Base-by-base conservation (phyloP, 1,140 invertebrate genomes). In the Cydia splendana region DNA sequence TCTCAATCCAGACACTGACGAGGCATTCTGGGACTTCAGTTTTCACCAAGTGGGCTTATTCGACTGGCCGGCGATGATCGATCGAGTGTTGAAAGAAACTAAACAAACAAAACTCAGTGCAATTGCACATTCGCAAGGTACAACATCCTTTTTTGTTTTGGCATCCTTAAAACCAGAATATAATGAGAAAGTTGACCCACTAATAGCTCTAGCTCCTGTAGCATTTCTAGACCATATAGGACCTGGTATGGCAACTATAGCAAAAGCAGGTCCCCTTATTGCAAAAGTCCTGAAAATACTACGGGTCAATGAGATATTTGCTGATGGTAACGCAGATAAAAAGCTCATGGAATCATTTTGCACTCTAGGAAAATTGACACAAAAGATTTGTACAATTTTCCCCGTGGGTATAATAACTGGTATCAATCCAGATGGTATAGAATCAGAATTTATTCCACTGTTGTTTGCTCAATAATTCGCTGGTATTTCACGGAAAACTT, bases 121-220 rank as follows among this genome's bases (percentile, higher is more conserved):
- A 80, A 86, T 95, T 13, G 95, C 95, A 0, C 94, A 95, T 78
- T 92, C 89, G 4, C 94, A 95, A 89, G 96, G 96, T 38, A 96
- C 95, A 0, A 94, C 94, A 18, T 88, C 94, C 12, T 95, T 95
- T 79, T 95, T 94, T 80, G 94, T 80, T 0, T 85, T 95, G 76
- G 85, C 93, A 75, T 94, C 94, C 5, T 85, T 89, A n/a, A 89
- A 88, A 45, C 94, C 95, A 0, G 91, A 95, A 75, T 96, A 95
- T 80, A 94, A 95, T 76, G 79, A 94, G 34, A 95, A 95, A 91
- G 93, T 96, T 57, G 84, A 81, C 15, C 82, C 92, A 0, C 92
- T 94, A 91, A 90, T 95, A 76, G 94, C 94, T 3, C 82, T 96
- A 67, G 95, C 94, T 1, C 96, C 96, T 13, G 94, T 95, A 5